Conservation (phyloP, 23 tunicate genomes). For the Styela plicata region DNA sequence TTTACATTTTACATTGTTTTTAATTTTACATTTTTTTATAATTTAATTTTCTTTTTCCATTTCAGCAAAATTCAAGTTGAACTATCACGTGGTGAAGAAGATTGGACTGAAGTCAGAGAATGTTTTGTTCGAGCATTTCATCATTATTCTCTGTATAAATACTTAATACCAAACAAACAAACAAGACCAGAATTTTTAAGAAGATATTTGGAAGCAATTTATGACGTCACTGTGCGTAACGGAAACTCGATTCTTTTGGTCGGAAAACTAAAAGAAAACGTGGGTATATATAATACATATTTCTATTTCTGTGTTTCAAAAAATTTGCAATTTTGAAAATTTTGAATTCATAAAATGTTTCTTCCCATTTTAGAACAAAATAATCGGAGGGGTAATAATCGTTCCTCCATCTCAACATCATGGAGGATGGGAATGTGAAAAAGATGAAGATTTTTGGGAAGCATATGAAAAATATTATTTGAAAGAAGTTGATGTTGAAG, state of each 20-base stretch:
- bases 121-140: constrained; percentile 62
- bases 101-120: constrained; percentile 68
- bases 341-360: too few species aligned
- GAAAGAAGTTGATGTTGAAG: constrained; percentile 50
- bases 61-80: constrained; percentile 3
- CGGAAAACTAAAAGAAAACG: neutral
- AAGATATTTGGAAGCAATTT: constrained; percentile 78
- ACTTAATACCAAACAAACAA: constrained; percentile 61
- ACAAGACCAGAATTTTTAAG: constrained; percentile 69
- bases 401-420: constrained; percentile 75
- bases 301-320: too few species aligned
- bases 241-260: constrained; percentile 58
- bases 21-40: too few species aligned
- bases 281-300: neutral
- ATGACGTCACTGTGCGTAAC: constrained; percentile 77
- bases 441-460: constrained; percentile 69
- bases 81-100: constrained; percentile 20
- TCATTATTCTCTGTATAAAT: constrained; percentile 72
- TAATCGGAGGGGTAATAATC: constrained; percentile 86
- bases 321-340: too few species aligned
- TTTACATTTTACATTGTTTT: too few species aligned
- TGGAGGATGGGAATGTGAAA: constrained; percentile 61
- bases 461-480: constrained; percentile 73
- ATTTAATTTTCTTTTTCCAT: too few species aligned
- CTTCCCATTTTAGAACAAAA: neutral